Percentiles rank a stretch among this genome's conserved stretches.
phyloP scores from a whole-genome alignment of 2,888 invertebrate species.

The Ectropis crepuscularia region DNA sequence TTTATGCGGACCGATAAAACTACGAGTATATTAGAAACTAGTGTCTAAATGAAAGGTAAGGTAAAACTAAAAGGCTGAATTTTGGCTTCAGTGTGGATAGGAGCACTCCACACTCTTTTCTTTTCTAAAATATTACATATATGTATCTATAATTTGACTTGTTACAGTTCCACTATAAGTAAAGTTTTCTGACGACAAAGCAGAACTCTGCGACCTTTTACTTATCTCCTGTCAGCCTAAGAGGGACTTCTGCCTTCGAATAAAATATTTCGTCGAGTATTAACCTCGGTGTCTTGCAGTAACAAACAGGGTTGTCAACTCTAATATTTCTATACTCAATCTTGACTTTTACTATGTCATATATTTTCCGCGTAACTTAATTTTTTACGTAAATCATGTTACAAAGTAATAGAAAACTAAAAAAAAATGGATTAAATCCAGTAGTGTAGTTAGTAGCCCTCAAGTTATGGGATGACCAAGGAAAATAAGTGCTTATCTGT shows the following conservation, averaged over 20 bases:
- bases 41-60: background rate
- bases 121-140: background rate
- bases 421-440: too few relatives aligned
- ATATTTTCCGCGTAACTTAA: too few relatives aligned
- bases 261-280: slow-evolving; percentile 37
- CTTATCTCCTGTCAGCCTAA: slow-evolving; percentile 32
- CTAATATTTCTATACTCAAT: too few relatives aligned
- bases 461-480: too few relatives aligned
- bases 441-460: too few relatives aligned
- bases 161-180: background rate
- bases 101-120: background rate
- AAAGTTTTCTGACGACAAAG: slow-evolving; percentile 17
- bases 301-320: slow-evolving; percentile 16
- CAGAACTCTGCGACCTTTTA: slow-evolving; percentile 21
- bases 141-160: slow-evolving; percentile 3
- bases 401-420: too few relatives aligned
- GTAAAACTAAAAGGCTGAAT: background rate
- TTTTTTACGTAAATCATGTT: too few relatives aligned
- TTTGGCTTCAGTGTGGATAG: background rate
- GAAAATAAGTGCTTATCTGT: too few relatives aligned
- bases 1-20: too few relatives aligned
- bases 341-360: too few relatives aligned
- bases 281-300: slow-evolving; percentile 30
- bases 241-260: slow-evolving; percentile 34
- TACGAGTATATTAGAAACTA: too few relatives aligned